Percentiles rank a stretch among this genome's conserved stretches.
Evolutionary conservation across 2,797 vertebrate genomes (phyloP).

Genomic region (Valencia hispanica): DNA sequence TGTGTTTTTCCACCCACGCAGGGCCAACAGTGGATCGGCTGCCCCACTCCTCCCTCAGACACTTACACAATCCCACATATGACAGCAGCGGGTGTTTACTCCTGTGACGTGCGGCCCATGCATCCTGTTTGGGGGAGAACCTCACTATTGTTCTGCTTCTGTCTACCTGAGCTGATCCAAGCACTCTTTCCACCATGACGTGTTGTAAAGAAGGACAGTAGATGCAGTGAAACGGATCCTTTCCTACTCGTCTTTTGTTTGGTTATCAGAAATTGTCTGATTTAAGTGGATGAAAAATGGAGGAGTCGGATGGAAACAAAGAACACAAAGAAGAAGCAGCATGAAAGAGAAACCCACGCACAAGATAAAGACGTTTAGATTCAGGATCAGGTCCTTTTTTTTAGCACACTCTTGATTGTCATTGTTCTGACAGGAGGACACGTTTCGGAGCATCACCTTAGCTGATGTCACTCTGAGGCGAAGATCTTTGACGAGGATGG

Average conservation of each 20-base stretch:
- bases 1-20: conserved; percentile 34
- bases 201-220: conserved; percentile 8
- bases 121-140: conserved; percentile 76
- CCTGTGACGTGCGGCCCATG: conserved; percentile 45
- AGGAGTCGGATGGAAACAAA: conserved; percentile 51
- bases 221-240: conserved; percentile 40
- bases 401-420: conserved; percentile 24
- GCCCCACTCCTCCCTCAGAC: conserved; percentile 23
- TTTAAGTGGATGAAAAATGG: conserved; percentile 57
- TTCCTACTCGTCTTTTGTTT: conserved; percentile 53
- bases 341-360: neutral
- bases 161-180: conserved; percentile 67
- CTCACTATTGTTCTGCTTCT: conserved; percentile 54
- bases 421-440: conserved; percentile 21
- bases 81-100: conserved; percentile 75
- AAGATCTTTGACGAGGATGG: conserved; percentile 82
- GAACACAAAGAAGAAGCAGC: conserved; percentile 47
- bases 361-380: conserved; percentile 56
- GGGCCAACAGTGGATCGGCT: conserved; percentile 54
- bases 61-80: conserved; percentile 69
- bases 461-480: conserved; percentile 80
- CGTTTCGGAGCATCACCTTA: conserved; percentile 42
- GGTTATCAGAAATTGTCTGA: conserved; percentile 60
- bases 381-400: conserved; percentile 16
- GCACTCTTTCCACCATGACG: conserved; percentile 38